Evolutionary conservation across 2,797 vertebrate genomes (phyloP).

Genomic region (Thalassophryne amazonica): DNA sequence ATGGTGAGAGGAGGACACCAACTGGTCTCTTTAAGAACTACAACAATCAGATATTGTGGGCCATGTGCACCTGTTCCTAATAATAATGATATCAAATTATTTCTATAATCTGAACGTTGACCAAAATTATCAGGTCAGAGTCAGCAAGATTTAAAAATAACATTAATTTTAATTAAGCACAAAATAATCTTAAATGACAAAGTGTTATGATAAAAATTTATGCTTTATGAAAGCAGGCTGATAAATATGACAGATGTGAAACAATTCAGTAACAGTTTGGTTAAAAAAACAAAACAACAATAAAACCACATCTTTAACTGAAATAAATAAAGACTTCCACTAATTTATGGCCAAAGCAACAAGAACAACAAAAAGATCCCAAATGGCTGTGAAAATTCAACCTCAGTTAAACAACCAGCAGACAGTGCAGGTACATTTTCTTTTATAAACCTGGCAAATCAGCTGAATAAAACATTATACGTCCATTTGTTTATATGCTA

Average conservation of each 20-base stretch:
- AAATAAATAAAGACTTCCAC: background rate
- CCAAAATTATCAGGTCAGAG: too few species aligned
- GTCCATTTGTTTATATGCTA: constrained; percentile 40
- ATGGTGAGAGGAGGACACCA: constrained; percentile 72
- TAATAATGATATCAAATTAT: background rate
- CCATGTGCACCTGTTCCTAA: background rate
- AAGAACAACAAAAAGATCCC: background rate
- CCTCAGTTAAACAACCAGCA: background rate
- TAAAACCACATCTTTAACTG: background rate
- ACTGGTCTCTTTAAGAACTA: constrained; percentile 77
- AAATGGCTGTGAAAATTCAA: background rate
- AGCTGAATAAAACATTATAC: constrained; percentile 17
- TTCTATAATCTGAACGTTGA: background rate
- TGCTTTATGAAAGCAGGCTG: background rate
- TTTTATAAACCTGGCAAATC: background rate
- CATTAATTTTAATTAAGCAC: background rate
- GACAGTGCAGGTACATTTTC: background rate
- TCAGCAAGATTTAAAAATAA: too few species aligned
- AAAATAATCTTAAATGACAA: background rate
- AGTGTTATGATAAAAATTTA: background rate
- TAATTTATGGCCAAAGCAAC: background rate
- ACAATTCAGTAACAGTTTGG: background rate
- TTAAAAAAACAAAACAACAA: background rate
- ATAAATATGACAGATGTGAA: background rate
- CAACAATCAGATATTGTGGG: constrained; percentile 54